Percentiles rank a stretch among this genome's conserved stretches.
phyloP scores from a whole-genome alignment of 2,888 invertebrate genomes.

The Hypolimnas misippus region DNA sequence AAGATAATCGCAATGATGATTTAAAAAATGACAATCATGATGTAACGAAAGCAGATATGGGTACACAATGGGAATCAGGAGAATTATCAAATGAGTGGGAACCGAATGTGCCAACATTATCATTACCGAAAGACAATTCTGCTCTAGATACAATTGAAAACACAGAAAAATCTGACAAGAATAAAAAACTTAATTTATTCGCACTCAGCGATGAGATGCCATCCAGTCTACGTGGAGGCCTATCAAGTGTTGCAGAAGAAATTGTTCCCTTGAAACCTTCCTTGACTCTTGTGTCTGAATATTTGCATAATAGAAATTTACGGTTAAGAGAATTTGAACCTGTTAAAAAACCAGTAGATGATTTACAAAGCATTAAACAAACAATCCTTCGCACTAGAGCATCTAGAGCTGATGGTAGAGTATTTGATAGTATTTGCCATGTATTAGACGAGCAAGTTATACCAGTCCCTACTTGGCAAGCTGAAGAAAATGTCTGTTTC shows the following conservation, averaged over 20 bases:
- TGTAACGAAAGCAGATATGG: slow-evolving; percentile 61
- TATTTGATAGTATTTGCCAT: slow-evolving; percentile 60
- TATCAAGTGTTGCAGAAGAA: slow-evolving; percentile 48
- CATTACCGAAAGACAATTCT: slow-evolving; percentile 60
- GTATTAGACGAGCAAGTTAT: slow-evolving; percentile 70
- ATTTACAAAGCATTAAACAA: slow-evolving; percentile 66
- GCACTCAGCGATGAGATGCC: slow-evolving; percentile 78
- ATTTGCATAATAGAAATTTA: slow-evolving; percentile 69
- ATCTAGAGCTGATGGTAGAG: slow-evolving; percentile 65
- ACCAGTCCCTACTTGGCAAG: slow-evolving; percentile 70
- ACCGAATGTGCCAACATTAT: slow-evolving; percentile 58
- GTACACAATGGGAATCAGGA: slow-evolving; percentile 70
- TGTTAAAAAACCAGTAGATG: slow-evolving; percentile 56
- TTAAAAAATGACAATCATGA: slow-evolving; percentile 45
- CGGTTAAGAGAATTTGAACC: slow-evolving; percentile 61
- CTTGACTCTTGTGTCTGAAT: slow-evolving; percentile 70
- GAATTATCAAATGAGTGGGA: slow-evolving; percentile 62
- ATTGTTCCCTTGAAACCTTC: slow-evolving; percentile 56
- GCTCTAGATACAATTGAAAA: slow-evolving; percentile 52
- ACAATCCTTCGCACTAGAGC: slow-evolving; percentile 67
- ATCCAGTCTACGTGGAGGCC: slow-evolving; percentile 63
- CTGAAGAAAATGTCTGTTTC: slow-evolving; percentile 55
- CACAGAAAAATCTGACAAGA: slow-evolving; percentile 57
- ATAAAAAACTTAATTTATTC: slow-evolving; percentile 66
- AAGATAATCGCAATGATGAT: slow-evolving; percentile 38